phyloP scores from a whole-genome alignment of 2,797 vertebrate genomes.

The Uromys caudimaculatus region DNA sequence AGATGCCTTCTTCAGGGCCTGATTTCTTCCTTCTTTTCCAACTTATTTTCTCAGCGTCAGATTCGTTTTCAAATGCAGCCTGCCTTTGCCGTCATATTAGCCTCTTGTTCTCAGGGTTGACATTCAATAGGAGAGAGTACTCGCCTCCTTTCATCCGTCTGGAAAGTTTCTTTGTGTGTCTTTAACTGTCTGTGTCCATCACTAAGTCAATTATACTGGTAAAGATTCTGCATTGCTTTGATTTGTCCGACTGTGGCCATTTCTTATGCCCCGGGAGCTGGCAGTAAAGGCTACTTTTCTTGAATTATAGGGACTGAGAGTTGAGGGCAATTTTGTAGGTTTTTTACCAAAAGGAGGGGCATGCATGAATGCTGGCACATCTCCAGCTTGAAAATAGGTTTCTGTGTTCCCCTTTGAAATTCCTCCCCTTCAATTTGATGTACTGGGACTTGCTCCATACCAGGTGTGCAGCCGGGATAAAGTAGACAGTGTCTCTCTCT shows the following conservation, averaged over 20 bases:
- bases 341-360: neutral
- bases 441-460: neutral
- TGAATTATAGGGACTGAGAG: neutral
- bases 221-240: neutral
- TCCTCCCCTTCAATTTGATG: constrained; percentile 11
- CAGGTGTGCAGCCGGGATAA: neutral
- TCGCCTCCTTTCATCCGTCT: neutral
- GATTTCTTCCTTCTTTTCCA: neutral
- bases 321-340: constrained; percentile 2
- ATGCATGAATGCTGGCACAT: neutral
- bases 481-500: neutral
- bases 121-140: neutral
- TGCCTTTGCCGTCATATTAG: neutral
- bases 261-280: neutral
- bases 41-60: neutral
- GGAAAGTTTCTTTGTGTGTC: neutral
- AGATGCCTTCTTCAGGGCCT: neutral
- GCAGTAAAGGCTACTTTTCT: neutral
- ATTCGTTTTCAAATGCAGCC: neutral
- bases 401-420: constrained; percentile 5
- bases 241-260: neutral
- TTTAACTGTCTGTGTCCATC: neutral
- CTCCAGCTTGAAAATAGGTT: neutral
- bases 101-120: neutral
- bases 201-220: neutral